Conservation (phyloP, 2,113 vertebrate species). For the Petrocephalus microphthalmus region DNA sequence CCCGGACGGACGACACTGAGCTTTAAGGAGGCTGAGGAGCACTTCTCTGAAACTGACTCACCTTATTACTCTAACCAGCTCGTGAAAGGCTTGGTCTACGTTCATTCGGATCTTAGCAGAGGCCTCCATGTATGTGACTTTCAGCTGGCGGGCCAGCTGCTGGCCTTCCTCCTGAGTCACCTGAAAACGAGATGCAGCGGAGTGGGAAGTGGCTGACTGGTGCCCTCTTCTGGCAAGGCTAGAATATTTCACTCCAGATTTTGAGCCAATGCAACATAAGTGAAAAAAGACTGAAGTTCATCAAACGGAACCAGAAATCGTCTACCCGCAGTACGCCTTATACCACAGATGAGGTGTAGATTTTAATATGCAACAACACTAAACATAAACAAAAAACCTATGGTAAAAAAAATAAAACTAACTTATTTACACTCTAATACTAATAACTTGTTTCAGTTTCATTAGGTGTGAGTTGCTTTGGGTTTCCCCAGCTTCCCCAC, state of each 20-base stretch:
- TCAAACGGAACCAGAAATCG: neutral
- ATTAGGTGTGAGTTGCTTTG: neutral
- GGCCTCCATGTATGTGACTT: constrained; percentile 95
- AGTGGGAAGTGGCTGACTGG: neutral
- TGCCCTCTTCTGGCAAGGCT: neutral
- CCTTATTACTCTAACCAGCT: constrained; percentile 97
- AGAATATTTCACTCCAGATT: neutral
- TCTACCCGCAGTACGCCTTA: neutral
- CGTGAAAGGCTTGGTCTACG: constrained; percentile 97
- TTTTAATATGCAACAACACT: neutral
- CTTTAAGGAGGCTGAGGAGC: neutral
- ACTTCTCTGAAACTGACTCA: constrained; percentile 42
- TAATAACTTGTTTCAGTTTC: neutral
- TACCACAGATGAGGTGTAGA: neutral
- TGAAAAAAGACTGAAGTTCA: neutral
- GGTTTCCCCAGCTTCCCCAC: neutral
- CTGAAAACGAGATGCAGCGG: constrained; percentile 49
- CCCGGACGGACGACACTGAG: neutral
- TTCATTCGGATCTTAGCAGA: constrained; percentile 98
- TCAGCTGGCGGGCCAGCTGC: constrained; percentile 87
- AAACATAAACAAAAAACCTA: neutral
- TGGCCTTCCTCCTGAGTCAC: constrained; percentile 93
- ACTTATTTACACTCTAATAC: neutral
- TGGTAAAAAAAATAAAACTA: neutral
- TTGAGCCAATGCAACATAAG: neutral